Base-by-base conservation (phyloP, 2,113 vertebrate species). In the Tyrannus savana region DNA sequence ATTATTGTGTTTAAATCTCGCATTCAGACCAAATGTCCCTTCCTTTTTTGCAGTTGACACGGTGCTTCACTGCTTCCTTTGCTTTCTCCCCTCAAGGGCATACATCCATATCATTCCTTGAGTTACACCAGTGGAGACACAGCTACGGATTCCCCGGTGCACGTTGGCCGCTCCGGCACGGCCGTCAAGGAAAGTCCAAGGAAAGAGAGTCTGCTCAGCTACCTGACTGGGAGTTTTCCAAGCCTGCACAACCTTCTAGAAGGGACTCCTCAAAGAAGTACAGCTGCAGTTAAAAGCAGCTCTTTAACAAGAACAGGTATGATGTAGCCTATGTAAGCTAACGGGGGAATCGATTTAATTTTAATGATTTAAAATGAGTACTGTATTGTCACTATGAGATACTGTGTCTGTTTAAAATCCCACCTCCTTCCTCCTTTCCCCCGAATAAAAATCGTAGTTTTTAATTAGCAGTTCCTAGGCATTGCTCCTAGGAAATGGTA, bases 81-180 rank as follows among this genome's bases (percentile, higher is more conserved):
- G 18, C 64, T 91, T 75, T 72, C 16, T 72, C 16, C 93, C 33
- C 58, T n/a, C 76, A 23, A 99, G 99, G 99, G 99, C 67, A 98
- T 99, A 50, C 99, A 99, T 96, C 99, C 99, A 0, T 99, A 99
- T 97, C 99, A 99, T 84, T 99, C 99, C 30, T 95, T 99, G 95
- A 99, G 99, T 97, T 99, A 99, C 91, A 99, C 99, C 59, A 99
- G 99, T 60, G 99, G 99, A 42, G 99, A 99, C 94, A 99, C 99
- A 19, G 99, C 98, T 49, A 99, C 99, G 1, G 99, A 99, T 97
- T 99, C 99, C 28, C 99, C 99, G 0, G 99, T 99, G 63, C 99
- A 99, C 1, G 98, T 98, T 56, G 98, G 98, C 91, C 98, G 99
- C 14, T 95, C 93, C 1, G 99, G 98, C 53, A 79, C 98, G 92